Evolutionary conservation across 2,797 vertebrate genomes (phyloP).

Genomic region (Brachyrhaphis roseni): DNA sequence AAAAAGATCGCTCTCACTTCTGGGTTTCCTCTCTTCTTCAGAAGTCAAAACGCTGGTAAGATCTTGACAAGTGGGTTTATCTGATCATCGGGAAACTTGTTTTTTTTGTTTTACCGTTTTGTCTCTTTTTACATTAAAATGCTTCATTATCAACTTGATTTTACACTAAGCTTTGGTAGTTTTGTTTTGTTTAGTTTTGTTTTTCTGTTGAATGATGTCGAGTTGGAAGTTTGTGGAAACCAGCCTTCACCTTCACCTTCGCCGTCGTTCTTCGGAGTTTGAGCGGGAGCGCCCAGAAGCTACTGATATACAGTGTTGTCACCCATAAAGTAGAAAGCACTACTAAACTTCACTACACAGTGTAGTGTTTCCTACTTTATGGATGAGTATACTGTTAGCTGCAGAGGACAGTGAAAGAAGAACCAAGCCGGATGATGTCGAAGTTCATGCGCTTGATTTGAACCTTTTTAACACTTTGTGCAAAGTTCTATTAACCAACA

Average conservation of each 20-base stretch:
- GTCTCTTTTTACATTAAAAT: not conserved
- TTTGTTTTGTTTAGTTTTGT: not conserved
- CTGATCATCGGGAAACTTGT: not conserved
- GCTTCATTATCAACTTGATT: not conserved
- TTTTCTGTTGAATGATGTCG: not conserved
- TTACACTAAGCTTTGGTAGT: not conserved
- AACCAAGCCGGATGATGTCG: slow-evolving; percentile 13
- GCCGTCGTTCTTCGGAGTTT: slow-evolving; percentile 18
- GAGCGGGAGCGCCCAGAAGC: slow-evolving; percentile 51
- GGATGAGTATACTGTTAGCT: slow-evolving; percentile 99
- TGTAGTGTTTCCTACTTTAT: slow-evolving; percentile 99
- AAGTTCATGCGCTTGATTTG: slow-evolving; percentile 8
- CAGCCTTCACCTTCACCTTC: slow-evolving; percentile 5
- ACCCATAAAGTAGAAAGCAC: slow-evolving; percentile 99
- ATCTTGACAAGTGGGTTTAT: slow-evolving; percentile 17
- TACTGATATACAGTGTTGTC: slow-evolving; percentile 94
- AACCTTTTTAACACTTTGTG: slow-evolving; percentile 5
- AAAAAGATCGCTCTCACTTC: slow-evolving; percentile 78
- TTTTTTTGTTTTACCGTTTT: not conserved
- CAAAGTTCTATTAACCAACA: not conserved
- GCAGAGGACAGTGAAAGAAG: slow-evolving; percentile 78
- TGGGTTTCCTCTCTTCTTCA: slow-evolving; percentile 80
- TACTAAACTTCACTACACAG: slow-evolving; percentile 95
- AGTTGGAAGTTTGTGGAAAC: slow-evolving; percentile 8
- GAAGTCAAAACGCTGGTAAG: slow-evolving; percentile 69